Evolutionary conservation across 1,140 invertebrate species (phyloP), one percentile per base, ranked within the genome.

Genomic region (Galleria mellonella): DNA sequence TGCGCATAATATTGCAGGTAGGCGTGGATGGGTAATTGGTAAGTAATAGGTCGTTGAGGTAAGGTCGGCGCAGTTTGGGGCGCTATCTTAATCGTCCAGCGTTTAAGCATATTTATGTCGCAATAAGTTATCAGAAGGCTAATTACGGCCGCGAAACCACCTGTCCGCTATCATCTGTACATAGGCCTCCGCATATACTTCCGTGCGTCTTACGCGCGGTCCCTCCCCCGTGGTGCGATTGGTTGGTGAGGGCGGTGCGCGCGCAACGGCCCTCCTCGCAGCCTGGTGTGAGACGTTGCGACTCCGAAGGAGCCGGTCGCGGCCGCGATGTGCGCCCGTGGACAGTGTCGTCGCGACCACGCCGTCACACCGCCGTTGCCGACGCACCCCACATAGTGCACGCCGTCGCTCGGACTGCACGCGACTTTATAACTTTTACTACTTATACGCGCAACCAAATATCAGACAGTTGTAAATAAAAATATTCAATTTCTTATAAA

Each of bases 141-240:
- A 85, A 85, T 85, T 85, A 81, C 69, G 67, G 65, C 65, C 68
- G 66, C 82, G 77, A 76, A 83, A 83, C 78, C 82, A 83, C 82
- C 82, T 85, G 82, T 85, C 78, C 82, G 81, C 78, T 77, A 81
- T 82, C 74, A 75, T 81, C 67, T 77, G 81, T 85, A 85, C 81
- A 85, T 85, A 85, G 78, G 81, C 78, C 76, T 85, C 68, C 76
- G 78, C 81, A 85, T 83, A 85, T 85, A 85, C 78, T 85, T 83
- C 76, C 76, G 75, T 72, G 65, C 81, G 75, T 85, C 81, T 85
- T 85, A 83, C 63, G 72, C 65, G 68, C 60, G 72, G 78, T 43
- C 68, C 78, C 76, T 65, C 78, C 81, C 81, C 76, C 66, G 53
- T 43, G 50, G 67, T 37, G 67, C 67, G 49, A 84, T 84, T 84